Conservation (phyloP, 2,113 vertebrate genomes). For the Ailurus styani region DNA sequence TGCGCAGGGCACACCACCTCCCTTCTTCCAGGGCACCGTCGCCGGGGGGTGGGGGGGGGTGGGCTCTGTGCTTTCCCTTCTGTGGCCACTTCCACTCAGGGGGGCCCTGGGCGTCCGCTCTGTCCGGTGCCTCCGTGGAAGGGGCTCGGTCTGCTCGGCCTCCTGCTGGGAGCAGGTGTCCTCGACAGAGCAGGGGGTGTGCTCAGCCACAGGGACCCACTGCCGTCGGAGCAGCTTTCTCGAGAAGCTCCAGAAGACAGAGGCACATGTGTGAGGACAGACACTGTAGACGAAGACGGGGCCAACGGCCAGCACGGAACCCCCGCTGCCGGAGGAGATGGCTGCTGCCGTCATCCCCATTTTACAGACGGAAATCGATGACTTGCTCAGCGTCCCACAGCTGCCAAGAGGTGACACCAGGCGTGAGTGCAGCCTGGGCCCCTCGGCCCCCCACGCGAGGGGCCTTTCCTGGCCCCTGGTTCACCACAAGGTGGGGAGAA, state of each 20-base stretch:
- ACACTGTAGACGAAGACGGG: not conserved
- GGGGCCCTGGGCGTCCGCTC: not conserved
- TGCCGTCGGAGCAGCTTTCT: not conserved
- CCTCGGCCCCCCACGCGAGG: accelerated
- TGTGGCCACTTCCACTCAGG: not conserved
- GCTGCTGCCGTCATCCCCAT: not conserved
- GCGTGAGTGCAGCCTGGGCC: not conserved
- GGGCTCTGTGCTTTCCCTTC: not conserved
- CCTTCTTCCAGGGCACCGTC: accelerated
- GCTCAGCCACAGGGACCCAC: not conserved
- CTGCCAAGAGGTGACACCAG: not conserved
- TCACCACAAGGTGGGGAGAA: not conserved
- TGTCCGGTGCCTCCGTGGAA: not conserved
- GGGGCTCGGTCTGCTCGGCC: not conserved
- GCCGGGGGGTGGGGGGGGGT: not conserved
- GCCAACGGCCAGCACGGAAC: not conserved
- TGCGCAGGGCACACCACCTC: too few species aligned
- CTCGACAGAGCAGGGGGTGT: not conserved
- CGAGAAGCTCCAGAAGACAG: not conserved
- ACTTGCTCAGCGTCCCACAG: not conserved
- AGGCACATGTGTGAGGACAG: not conserved
- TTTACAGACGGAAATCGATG: not conserved
- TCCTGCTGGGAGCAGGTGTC: not conserved
- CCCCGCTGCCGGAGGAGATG: not conserved
- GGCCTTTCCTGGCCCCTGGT: not conserved